Evolutionary conservation across 2,797 vertebrate species (phyloP).

Genomic region (Rhinogobio ventralis): DNA sequence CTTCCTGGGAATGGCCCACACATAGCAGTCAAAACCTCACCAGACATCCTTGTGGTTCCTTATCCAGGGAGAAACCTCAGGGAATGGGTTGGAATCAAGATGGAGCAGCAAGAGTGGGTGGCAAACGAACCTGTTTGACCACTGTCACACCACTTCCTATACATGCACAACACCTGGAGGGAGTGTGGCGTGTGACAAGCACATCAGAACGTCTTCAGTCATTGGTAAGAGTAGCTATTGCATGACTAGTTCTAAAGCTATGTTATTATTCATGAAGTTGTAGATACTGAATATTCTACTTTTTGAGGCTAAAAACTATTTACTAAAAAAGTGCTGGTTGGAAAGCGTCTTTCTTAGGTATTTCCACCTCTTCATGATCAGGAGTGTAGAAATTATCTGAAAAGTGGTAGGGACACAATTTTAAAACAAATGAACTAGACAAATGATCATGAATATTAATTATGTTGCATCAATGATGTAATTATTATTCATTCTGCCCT

Average conservation of each 20-base stretch:
- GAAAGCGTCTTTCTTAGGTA: not conserved
- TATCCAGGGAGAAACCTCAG: slow-evolving; percentile 67
- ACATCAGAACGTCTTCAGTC: slow-evolving; percentile 54
- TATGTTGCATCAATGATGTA: not conserved
- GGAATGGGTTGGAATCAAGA: slow-evolving; percentile 79
- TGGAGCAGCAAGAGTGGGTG: slow-evolving; percentile 61
- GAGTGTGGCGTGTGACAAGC: slow-evolving; percentile 88
- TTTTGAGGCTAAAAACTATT: not conserved
- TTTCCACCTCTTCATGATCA: not conserved
- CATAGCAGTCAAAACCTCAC: slow-evolving; percentile 56
- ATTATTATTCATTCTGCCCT: not conserved
- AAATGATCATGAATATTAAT: slow-evolving; percentile 7
- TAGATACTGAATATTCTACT: not conserved
- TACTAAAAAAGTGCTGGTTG: not conserved
- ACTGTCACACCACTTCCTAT: slow-evolving; percentile 88
- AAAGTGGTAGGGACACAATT: not conserved
- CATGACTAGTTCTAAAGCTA: not conserved
- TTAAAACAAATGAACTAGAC: not conserved
- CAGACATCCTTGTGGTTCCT: slow-evolving; percentile 55
- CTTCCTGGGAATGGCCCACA: slow-evolving; percentile 58
- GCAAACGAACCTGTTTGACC: slow-evolving; percentile 84
- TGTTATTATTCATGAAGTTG: not conserved
- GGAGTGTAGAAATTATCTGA: not conserved
- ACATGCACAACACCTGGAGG: slow-evolving; percentile 87
- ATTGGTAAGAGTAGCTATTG: slow-evolving; percentile 58